Base-by-base conservation (phyloP, 2,113 vertebrate species). In the Gadus chalcogrammus region DNA sequence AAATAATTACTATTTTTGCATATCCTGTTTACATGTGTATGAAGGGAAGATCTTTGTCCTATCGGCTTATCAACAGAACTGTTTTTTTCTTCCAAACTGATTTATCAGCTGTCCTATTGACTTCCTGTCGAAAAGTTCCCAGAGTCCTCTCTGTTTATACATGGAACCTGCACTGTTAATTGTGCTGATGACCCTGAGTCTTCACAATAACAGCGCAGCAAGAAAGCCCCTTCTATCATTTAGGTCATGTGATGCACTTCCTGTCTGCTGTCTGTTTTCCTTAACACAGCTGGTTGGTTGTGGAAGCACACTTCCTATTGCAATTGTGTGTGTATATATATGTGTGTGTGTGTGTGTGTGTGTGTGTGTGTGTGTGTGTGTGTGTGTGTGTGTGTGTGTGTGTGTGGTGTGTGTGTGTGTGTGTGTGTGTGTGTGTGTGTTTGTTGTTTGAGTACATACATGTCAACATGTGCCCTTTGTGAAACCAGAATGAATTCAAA, bases 281-380 rank as follows among this genome's bases (percentile, higher is more conserved):
- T 60, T 13, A 8, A 20, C 53, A 67, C 77, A 79, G 79, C 76
- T 80, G 75, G 73, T 64, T 76, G 72, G 76, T 83, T 78, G 38
- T 75, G 73, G 78, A 76, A 48, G 69, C 55, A 74, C 16, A 60
- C 69, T 84, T 87, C 83, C 83, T 78, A 17, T 68, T 5, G 16
- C 64, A 24, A 52, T 7, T 38, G 0, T 48, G 17, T 69, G 52
- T 65, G 42, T 16, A 4, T 0, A 55, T 20, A 65, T 59, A 42
- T 55, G 22, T 17, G 65, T 68, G 58, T 2, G 56, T 62, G 24
- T 24, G 24, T 24, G 24, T 24, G 24, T 24, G 24, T 24, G 24
- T 24, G 24, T 24, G 24, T 24, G 24, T 24, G 24, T 24, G 24
- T 24, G 24, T 24, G 24, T 24, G 24, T 2, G 56, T 20, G 42